Base-by-base conservation (phyloP, 2,113 vertebrate species). In the Colistium nudipinnis region DNA sequence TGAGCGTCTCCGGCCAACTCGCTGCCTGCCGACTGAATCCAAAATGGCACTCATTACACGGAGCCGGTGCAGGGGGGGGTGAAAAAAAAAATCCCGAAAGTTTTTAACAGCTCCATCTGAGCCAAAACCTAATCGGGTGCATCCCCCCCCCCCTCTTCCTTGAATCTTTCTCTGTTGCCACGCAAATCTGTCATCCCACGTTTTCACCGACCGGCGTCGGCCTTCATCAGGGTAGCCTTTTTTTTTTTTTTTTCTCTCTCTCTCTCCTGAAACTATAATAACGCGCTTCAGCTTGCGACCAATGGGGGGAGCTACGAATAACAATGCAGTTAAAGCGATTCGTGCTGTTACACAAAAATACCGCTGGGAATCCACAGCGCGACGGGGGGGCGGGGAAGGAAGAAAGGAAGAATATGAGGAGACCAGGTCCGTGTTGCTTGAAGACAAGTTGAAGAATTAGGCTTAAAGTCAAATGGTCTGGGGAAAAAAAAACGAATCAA, bases 21-120 rank as follows among this genome's bases (percentile, higher is more conserved):
- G 19, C 30, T 62, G 76, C 59, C 41, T 20, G 49, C 70, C 78
- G 74, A 89, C 80, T 80, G 85, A 89, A 93, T 91, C 77, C 83
- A 87, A 86, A 87, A 85, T 17, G 88, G 85, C 90, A 88, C 80
- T 82, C 70, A 81, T 85, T 90, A 87, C 75, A 59, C 55, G 56
- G 77, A 77, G 56, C 64, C 83, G 85, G 80, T 78, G 80, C 83
- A 88, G 89, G 61, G 69, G 81, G 85, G n/a, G n/a, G n/a, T n/a
- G n/a, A 87, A 78, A 82, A 85, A 68, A 77, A 24, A 36, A 75
- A 75, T 74, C 78, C 74, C 69, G 73, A 79, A 90, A 88, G 84
- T 90, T 89, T 88, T 54, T 39, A 83, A 81, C 74, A 38, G 75
- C 81, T 84, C 64, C 52, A 62, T 70, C 67, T 16, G 2, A 76